Conservation (phyloP, 2,888 invertebrate genomes). For the Drosophila algonquin region DNA sequence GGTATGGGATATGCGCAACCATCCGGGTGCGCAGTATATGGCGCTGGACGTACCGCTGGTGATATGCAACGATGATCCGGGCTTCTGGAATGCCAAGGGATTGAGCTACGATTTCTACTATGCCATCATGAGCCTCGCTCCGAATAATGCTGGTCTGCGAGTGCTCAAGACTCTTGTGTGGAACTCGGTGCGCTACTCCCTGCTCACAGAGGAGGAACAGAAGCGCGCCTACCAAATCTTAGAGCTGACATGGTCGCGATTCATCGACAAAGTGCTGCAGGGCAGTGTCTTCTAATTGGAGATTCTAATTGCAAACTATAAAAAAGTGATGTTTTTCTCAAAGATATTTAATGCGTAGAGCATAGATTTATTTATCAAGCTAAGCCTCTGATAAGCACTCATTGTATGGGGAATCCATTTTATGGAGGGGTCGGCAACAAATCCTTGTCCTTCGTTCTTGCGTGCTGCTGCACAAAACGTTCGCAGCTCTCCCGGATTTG, state of each 20-base stretch:
- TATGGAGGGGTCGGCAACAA: no score
- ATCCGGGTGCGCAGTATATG: conserved; percentile 86
- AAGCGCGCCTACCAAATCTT: conserved; percentile 64
- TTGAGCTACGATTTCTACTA: conserved; percentile 88
- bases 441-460: not conserved
- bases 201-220: conserved; percentile 67
- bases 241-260: conserved; percentile 75
- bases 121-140: conserved; percentile 87
- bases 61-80: conserved; percentile 88
- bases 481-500: conserved; percentile 76
- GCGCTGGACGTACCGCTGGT: conserved; percentile 86
- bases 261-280: conserved; percentile 72
- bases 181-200: conserved; percentile 85
- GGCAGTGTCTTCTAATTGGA: conserved; percentile 64
- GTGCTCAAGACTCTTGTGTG: conserved; percentile 87
- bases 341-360: no score
- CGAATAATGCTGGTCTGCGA: conserved; percentile 85
- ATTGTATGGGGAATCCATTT: no score
- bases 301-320: not conserved
- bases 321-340: not conserved
- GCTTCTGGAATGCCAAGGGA: conserved; percentile 86
- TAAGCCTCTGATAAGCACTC: no score
- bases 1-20: conserved; percentile 87
- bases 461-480: conserved; percentile 56
- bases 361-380: no score